Base-by-base conservation (phyloP, 2,888 invertebrate genomes). In the Morpho helenor region DNA sequence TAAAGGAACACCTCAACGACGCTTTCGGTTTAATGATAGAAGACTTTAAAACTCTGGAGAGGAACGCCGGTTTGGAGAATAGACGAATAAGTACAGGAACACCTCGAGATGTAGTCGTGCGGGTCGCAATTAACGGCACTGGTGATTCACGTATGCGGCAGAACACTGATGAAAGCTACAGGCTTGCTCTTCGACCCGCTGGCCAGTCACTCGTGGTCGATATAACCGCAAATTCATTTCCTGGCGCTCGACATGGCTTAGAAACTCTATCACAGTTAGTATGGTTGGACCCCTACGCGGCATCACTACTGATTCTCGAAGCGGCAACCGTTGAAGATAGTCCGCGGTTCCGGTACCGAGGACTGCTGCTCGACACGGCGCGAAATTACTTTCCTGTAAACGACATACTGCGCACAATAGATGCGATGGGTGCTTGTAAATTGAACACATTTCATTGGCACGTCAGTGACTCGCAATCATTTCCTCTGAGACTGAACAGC, bases 381-480 rank as follows among this genome's bases (percentile, higher is more conserved):
- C 91, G 99, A 23, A 98, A 98, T 81, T 99, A 94, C 80, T 94
- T 98, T 74, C 94, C 96, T 0, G 90, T 96, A 2, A 92, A 91
- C 8, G 92, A 94, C 53, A 91, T 96, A 45, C 93, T 95, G 69
- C 92, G 94, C 8, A 94, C 96, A 8, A 87, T 98, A 72, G 94
- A 96, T 60, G 97, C 95, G 3, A 98, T 98, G 98, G 94, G 96
- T 0, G 94, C 96, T 49, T 94, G 94, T 70, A 98, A 98, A 82
- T 81, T 98, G 66, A 98, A 98, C 84, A 96, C 96, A 2, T 95
- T 98, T 75, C 98, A 98, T 75, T 98, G 98, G 98, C 96, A 97
- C 74, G 91, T 96, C 41, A 95, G 95, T 6, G 98, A 98, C 80
- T 96, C 97, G 9, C 97, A 98, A 79, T 97, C 97, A 66, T 98